Evolutionary conservation across 2,113 vertebrate species (phyloP).

Genomic region (Cebus imitator): DNA sequence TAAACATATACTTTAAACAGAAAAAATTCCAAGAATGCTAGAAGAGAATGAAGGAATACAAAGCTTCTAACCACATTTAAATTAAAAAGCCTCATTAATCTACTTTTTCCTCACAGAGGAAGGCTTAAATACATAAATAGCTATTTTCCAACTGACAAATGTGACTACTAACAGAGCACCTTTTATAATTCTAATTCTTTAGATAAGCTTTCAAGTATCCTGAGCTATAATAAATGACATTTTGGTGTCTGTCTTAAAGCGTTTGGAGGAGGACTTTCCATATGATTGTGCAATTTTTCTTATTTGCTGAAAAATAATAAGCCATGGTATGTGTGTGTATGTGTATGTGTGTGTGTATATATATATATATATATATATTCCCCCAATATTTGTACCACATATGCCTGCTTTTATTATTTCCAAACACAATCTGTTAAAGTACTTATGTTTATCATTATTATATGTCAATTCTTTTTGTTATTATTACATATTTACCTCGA

Average conservation of each 20-base stretch:
- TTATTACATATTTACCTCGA: not conserved
- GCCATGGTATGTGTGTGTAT: not conserved
- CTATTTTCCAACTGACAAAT: not conserved
- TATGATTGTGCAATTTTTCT: not conserved
- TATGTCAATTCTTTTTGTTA: not conserved
- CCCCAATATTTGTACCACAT: not conserved
- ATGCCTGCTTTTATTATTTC: not conserved
- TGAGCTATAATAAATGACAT: not conserved
- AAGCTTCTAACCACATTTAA: not conserved
- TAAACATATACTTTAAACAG: not conserved
- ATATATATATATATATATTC: not conserved
- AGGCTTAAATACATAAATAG: not conserved
- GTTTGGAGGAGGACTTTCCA: not conserved
- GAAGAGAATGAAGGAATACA: not conserved
- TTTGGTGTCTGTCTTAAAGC: not conserved
- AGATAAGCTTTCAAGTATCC: not conserved
- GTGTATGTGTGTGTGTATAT: no score
- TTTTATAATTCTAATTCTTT: not conserved
- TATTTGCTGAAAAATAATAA: not conserved
- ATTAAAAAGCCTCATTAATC: not conserved
- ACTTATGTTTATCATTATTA: conserved; percentile 25
- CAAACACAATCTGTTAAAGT: not conserved
- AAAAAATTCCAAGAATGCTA: not conserved
- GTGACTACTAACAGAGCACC: not conserved
- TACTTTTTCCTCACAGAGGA: not conserved